phyloP scores from a whole-genome alignment of 2,888 invertebrate species.

The Tupiocoris notatus region DNA sequence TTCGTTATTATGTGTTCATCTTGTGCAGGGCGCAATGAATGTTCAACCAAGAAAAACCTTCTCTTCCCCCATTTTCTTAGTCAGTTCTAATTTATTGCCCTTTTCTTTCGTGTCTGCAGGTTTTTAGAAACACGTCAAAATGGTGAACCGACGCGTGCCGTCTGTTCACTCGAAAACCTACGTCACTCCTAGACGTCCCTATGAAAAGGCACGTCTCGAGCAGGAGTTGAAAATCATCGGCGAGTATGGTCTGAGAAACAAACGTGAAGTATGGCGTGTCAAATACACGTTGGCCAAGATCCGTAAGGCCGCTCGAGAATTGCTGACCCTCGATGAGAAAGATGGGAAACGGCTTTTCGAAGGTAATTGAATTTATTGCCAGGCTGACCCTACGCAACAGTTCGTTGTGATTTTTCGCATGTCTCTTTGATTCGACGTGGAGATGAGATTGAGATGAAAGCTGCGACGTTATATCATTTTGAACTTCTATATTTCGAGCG shows the following conservation, averaged over 20 bases:
- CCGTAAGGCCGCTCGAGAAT: slow-evolving; percentile 97
- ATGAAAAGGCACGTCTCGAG: slow-evolving; percentile 99
- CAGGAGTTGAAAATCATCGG: slow-evolving; percentile 99
- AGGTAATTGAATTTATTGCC: slow-evolving; percentile 74
- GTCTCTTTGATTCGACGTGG: too few relatives aligned
- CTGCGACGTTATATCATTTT: too few relatives aligned
- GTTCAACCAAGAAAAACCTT: too few relatives aligned
- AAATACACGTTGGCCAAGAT: slow-evolving; percentile 98
- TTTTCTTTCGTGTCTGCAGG: too few relatives aligned
- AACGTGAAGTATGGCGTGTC: slow-evolving; percentile 99
- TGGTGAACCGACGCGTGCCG: slow-evolving; percentile 91
- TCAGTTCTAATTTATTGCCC: too few relatives aligned
- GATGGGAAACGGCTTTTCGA: slow-evolving; percentile 96
- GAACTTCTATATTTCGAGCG: too few relatives aligned
- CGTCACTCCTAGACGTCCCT: slow-evolving; percentile 97
- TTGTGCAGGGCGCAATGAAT: too few relatives aligned
- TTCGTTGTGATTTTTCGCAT: too few relatives aligned
- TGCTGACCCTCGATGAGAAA: slow-evolving; percentile 97
- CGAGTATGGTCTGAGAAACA: slow-evolving; percentile 98
- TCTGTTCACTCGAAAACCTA: slow-evolving; percentile 97
- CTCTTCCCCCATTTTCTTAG: too few relatives aligned
- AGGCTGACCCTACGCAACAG: too few relatives aligned
- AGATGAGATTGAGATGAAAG: too few relatives aligned
- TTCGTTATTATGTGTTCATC: too few relatives aligned
- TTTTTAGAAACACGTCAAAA: slow-evolving; percentile 53